Evolutionary conservation across 2,113 vertebrate species (phyloP).

Genomic region (Ophthalmolycus amberensis): DNA sequence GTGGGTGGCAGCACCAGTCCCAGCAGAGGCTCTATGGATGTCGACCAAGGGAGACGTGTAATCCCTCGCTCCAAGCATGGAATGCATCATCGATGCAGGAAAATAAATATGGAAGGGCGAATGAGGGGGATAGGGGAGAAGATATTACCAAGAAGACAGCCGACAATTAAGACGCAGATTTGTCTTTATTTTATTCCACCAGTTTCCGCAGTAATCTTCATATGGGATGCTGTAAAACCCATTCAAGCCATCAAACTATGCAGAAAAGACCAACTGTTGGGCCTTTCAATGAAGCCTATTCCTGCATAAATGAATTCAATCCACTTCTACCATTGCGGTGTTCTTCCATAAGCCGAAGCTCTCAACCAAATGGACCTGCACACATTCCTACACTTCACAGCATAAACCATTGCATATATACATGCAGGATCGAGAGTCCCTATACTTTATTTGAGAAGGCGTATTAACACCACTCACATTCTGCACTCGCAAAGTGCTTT

Average conservation of each 20-base stretch:
- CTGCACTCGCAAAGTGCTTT: constrained; percentile 58
- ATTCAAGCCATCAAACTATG: background rate
- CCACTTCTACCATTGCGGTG: background rate
- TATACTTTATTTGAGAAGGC: constrained; percentile 57
- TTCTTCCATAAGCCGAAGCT: background rate
- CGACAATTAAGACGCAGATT: constrained; percentile 17
- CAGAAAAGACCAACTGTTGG: background rate
- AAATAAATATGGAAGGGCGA: constrained; percentile 72
- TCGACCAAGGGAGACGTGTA: constrained; percentile 72
- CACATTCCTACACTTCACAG: constrained; percentile 6
- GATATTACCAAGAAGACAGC: constrained; percentile 11
- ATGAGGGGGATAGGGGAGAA: constrained; percentile 42
- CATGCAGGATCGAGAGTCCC: constrained; percentile 24
- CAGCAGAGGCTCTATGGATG: constrained; percentile 66
- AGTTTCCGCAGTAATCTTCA: background rate
- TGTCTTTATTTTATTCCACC: background rate
- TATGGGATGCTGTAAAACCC: constrained; percentile 8
- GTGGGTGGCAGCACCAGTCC: constrained; percentile 73
- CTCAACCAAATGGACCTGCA: constrained; percentile 15
- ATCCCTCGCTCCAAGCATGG: constrained; percentile 61
- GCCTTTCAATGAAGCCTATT: background rate
- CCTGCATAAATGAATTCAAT: constrained; percentile 3
- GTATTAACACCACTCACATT: constrained; percentile 67
- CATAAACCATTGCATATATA: constrained; percentile 7
- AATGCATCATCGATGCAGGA: constrained; percentile 57